Conservation (phyloP, 2,888 invertebrate species). For the Scaptomyza cyrtandrae region DNA sequence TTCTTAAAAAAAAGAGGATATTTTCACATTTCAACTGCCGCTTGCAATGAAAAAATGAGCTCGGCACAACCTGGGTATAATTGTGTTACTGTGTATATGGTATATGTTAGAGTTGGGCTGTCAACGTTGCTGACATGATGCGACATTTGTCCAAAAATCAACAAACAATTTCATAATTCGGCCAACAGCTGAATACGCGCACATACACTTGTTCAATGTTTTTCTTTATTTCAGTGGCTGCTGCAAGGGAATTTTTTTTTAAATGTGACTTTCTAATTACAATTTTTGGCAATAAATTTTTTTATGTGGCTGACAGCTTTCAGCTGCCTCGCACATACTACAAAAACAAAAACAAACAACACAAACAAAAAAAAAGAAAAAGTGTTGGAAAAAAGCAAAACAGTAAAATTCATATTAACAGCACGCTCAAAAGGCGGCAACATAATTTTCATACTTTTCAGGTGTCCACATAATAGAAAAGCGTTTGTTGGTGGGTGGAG, state of each 20-base stretch:
- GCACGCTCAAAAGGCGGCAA: conserved; percentile 20
- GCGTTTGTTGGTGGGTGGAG: background rate
- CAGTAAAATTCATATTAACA: conserved; percentile 45
- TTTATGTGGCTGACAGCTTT: conserved; percentile 60
- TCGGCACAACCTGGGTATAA: background rate
- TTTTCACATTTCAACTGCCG: conserved; percentile 14
- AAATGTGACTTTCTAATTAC: conserved; percentile 62
- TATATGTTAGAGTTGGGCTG: conserved; percentile 7
- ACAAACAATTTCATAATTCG: conserved; percentile 56
- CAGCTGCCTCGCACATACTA: conserved; percentile 28
- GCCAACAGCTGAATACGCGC: conserved; percentile 28
- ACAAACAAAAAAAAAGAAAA: conserved; percentile 2
- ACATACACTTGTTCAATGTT: background rate
- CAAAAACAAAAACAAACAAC: conserved; percentile 10
- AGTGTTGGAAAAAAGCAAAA: background rate
- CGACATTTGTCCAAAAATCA: conserved; percentile 59
- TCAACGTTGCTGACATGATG: conserved; percentile 44
- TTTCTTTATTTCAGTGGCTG: background rate
- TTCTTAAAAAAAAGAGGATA: conserved; percentile 2
- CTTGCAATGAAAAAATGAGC: conserved; percentile 7
- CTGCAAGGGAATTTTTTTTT: conserved; percentile 13
- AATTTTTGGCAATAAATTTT: conserved; percentile 59
- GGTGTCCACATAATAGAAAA: background rate
- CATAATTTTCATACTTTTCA: conserved; percentile 50
- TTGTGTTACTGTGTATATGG: conserved; percentile 5